Evolutionary conservation across 2,888 invertebrate species (phyloP).

Genomic region (Rotaria magnacalcarata): DNA sequence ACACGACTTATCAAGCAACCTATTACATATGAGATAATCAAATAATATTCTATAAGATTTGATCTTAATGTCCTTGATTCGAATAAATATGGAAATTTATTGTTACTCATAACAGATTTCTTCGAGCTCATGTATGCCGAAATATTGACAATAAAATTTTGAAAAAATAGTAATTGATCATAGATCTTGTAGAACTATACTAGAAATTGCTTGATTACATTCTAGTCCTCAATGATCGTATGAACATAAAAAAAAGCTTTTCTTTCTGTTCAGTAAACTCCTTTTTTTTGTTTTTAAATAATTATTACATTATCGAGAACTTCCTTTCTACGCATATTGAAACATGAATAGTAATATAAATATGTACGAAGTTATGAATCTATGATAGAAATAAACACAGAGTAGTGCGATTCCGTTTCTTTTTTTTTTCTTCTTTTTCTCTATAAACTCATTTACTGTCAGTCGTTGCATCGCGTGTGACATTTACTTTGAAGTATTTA

Average conservation of each 20-base stretch:
- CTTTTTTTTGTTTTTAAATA: background rate
- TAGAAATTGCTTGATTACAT: background rate
- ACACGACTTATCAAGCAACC: background rate
- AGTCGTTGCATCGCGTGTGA: background rate
- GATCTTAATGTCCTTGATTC: background rate
- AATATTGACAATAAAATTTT: too few relatives aligned
- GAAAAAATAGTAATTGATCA: background rate
- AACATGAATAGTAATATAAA: background rate
- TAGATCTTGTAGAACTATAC: background rate
- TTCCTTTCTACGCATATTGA: background rate
- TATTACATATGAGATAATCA: too few relatives aligned
- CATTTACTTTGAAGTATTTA: background rate
- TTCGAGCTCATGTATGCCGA: too few relatives aligned
- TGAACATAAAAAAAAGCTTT: background rate
- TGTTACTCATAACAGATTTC: too few relatives aligned
- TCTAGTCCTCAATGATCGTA: background rate
- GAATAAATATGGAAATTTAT: too few relatives aligned
- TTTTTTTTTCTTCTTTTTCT: background rate
- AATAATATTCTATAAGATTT: background rate
- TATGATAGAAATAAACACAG: background rate
- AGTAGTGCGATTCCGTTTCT: too few relatives aligned
- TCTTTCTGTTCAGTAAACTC: background rate
- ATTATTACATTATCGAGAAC: background rate
- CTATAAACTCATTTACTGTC: background rate
- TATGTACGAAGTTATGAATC: background rate